A percentile compares a stretch with the other conserved stretches of the same genome.
phyloP scores from a whole-genome alignment of 2,888 invertebrate genomes.

The Hedya salicella region DNA sequence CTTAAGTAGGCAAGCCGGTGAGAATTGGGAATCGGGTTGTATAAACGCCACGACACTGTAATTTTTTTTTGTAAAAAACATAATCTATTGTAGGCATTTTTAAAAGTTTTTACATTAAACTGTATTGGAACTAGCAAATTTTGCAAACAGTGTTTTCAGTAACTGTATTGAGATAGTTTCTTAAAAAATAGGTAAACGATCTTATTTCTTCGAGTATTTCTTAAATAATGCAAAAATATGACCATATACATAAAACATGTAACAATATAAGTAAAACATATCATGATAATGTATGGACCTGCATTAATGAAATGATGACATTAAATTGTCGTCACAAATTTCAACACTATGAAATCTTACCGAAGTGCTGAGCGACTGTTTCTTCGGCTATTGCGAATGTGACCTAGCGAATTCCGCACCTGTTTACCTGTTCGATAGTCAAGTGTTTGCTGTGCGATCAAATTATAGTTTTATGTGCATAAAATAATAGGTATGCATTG shows the following conservation, averaged over 20 bases:
- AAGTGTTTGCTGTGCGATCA: constrained; percentile 19
- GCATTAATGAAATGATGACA: neutral
- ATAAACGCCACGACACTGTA: no score
- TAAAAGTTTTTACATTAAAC: no score
- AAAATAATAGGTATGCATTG: constrained; percentile 12
- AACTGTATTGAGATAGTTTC: no score
- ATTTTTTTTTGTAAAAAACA: no score
- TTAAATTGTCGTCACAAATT: neutral
- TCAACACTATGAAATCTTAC: neutral
- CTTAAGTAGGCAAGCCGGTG: no score
- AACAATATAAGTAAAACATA: neutral
- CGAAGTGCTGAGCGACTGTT: constrained; percentile 25
- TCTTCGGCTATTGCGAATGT: constrained; percentile 7
- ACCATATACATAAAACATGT: neutral
- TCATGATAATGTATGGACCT: neutral
- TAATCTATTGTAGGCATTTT: no score
- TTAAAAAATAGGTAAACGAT: no score
- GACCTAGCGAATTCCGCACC: constrained; percentile 19
- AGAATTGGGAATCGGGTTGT: no score
- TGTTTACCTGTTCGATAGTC: constrained; percentile 21
- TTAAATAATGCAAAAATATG: no score
- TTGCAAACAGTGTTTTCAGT: no score
- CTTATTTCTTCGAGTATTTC: no score
- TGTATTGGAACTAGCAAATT: no score
- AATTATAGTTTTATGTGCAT: constrained; percentile 14